Percentiles rank a stretch among this genome's conserved stretches.
Conservation (phyloP, 2,797 vertebrate genomes). For the Brachyalestes nurse region DNA sequence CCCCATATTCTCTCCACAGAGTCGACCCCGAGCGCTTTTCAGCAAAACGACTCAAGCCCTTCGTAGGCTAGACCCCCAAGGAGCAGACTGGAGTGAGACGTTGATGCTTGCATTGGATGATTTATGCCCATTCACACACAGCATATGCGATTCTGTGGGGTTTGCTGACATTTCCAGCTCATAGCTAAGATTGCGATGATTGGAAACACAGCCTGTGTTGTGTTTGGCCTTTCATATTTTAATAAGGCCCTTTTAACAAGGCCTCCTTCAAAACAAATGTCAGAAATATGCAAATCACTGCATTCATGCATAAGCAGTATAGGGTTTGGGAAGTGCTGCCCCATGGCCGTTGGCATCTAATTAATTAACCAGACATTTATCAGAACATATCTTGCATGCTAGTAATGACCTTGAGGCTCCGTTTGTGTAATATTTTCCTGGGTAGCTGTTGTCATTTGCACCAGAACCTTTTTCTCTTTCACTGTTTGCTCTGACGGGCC, state of each 20-base stretch:
- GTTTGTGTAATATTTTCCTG: constrained; percentile 8
- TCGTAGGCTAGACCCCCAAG: constrained; percentile 26
- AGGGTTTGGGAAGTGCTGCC: constrained; percentile 11
- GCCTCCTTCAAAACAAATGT: constrained; percentile 38
- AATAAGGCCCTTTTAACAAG: constrained; percentile 48
- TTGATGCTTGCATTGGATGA: constrained; percentile 41
- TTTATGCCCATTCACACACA: constrained; percentile 44
- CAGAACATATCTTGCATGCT: constrained; percentile 20
- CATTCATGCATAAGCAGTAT: constrained; percentile 29
- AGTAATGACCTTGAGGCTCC: constrained; percentile 20
- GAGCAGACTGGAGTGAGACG: constrained; percentile 15
- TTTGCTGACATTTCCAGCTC: constrained; percentile 28
- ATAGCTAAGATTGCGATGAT: constrained; percentile 20
- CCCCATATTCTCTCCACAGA: constrained; percentile 17
- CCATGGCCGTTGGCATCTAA: constrained; percentile 23
- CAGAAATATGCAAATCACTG: constrained; percentile 48
- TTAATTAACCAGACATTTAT: constrained; percentile 32
- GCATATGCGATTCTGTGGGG: constrained; percentile 34
- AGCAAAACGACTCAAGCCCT: constrained; percentile 27
- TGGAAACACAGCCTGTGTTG: constrained; percentile 40
- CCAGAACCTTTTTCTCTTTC: background rate
- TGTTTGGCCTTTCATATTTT: constrained; percentile 45
- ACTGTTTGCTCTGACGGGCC: background rate
- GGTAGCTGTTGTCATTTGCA: background rate
- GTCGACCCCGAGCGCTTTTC: background rate